Base-by-base conservation (phyloP, 2,797 vertebrate species). In the Setipinna tenuifilis region DNA sequence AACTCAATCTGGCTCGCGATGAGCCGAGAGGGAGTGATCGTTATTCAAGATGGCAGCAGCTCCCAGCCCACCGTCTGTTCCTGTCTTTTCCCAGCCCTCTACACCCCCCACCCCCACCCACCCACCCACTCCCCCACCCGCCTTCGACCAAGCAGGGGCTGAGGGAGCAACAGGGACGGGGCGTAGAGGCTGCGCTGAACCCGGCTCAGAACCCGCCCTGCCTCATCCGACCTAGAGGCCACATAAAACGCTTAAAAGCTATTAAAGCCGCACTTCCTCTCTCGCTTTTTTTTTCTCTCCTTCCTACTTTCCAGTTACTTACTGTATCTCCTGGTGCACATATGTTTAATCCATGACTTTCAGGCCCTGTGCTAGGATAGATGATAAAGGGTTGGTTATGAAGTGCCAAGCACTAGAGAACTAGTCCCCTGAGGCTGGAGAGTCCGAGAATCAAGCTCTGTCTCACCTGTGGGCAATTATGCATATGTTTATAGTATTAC, bases 41-140 rank as follows among this genome's bases (percentile, higher is more conserved):
- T 92, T 93, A 93, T 92, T 93, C 87, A 91, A 90, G 86, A 92
- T 89, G 89, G 90, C 93, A 91, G 90, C 0, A 68, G 85, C 87
- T 91, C 87, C 87, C 82, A 65, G 89, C 85, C 80, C 89, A 87
- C 78, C 62, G 65, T 84, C 83, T 83, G 65, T 80, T 65, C 41
- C 65, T 68, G 65, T 68, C 65, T 31, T 68, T 3, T 28, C 65
- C 65, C 65, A 68, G 25, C 65, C 3, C 31, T 12, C 65, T 5
- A 1, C 35, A 1, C 1, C 5, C 35, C 35, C 35, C 35, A 41
- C 35, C 35, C 35, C 35, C 35, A 41, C 35, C 35, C 35, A 41
- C 35, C 35, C 35, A 41, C 35, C 35, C 35, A 41, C 35, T 41
- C 35, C 35, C 35, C 35, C 35, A 41, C 25, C 28, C 28, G 25